Base-by-base conservation (phyloP, 2,888 invertebrate species). In the Melanchra persicariae region DNA sequence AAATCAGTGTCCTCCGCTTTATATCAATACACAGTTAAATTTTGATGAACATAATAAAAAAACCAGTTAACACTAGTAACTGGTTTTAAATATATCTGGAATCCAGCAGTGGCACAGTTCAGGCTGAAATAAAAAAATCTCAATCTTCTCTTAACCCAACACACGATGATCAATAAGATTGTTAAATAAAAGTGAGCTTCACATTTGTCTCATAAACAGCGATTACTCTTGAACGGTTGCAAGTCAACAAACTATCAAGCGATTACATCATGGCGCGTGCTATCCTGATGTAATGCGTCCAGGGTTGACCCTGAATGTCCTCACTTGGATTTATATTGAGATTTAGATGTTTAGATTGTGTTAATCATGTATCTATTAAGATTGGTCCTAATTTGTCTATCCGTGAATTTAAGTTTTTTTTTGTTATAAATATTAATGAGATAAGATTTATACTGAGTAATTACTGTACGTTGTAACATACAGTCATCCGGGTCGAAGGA, bases 201-300 rank as follows among this genome's bases (percentile, higher is more conserved):
- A 47, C 72, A 73, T 83, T 85, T 83, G 73, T 83, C 86, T 83
- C 75, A 63, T 81, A 82, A 85, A 85, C 79, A 77, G 82, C 81
- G 82, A 87, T 86, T 86, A 86, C 77, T 37, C 40, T 47, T 37
- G 58, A 74, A 81, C 79, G 67, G 76, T 74, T 70, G 70, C 74
- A 77, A 85, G 85, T 81, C 85, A 87, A 87, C 84, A 85, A 83
- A 84, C 87, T 87, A 88, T 88, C 84, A 86, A 87, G 72, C 82
- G 87, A 90, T 92, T 90, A 89, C 91, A 89, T 90, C 89, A 88
- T 65, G 86, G 88, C 92, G 91, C 90, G 92, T 92, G 91, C 89
- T 89, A 83, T 90, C 90, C 90, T 88, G 88, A 84, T 85, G 81
- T 82, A 85, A 77, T n/a, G 58, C 22, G 0, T 57, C 34, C 79